These are phyloP conservation scores for Chrosomus eos DNA, from an alignment of 2,797 vertebrate genomes.

Conservation along the genomic window DNA sequence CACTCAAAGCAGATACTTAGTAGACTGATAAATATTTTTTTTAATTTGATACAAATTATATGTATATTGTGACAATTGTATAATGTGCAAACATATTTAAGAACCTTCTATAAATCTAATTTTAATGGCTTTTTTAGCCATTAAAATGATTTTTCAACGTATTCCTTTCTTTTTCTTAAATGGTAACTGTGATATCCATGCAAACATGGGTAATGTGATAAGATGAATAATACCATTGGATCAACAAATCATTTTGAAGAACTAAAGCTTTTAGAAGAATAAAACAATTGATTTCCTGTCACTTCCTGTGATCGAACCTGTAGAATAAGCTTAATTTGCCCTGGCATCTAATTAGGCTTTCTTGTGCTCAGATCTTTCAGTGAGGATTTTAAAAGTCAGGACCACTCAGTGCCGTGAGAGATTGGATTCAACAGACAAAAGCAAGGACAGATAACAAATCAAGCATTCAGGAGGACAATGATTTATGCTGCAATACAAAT, in stretches of 20 bases:
- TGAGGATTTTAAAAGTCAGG: constrained; percentile 66
- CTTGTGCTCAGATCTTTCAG: constrained; percentile 60
- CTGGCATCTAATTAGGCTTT: constrained; percentile 77
- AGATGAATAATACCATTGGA: background rate
- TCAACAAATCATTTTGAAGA: constrained; percentile 19
- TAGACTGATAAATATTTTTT: background rate
- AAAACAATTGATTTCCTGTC: constrained; percentile 64
- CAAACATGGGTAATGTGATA: background rate
- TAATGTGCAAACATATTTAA: background rate
- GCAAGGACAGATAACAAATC: constrained; percentile 18
- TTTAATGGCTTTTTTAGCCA: background rate
- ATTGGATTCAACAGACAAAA: constrained; percentile 34
- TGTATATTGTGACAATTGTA: background rate
- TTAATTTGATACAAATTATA: background rate
- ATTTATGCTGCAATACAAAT: constrained; percentile 32
- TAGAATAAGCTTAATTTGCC: constrained; percentile 66
- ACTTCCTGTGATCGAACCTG: constrained; percentile 49
- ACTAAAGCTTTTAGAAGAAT: constrained; percentile 46
- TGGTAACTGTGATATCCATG: background rate
- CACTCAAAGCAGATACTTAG: background rate
- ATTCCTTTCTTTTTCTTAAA: background rate
- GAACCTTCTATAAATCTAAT: background rate
- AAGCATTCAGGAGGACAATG: constrained; percentile 32
- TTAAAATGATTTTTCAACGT: background rate
- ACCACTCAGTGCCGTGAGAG: constrained; percentile 51